A percentile compares a stretch with the other conserved stretches of the same genome.
Conservation (phyloP, 2,797 vertebrate species). For the Squalus acanthias region DNA sequence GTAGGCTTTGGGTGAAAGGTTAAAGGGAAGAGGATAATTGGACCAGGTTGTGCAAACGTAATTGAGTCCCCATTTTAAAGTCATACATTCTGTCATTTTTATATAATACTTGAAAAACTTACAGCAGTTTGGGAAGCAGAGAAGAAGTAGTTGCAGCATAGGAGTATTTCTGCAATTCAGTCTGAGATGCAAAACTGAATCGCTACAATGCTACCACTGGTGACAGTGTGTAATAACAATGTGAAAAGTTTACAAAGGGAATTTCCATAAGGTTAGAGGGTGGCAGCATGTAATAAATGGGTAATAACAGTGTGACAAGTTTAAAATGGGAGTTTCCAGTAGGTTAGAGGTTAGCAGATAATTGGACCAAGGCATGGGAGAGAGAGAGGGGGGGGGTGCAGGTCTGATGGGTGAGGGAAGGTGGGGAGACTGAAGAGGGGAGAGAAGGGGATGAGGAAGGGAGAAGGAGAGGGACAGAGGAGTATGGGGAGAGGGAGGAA, state of each 20-base stretch:
- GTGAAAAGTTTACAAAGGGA: too few relatives aligned
- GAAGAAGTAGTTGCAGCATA: neutral
- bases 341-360: neutral
- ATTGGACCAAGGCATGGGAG: neutral
- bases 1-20: neutral
- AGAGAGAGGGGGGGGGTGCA: too few relatives aligned
- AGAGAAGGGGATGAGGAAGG: neutral
- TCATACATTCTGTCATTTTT: neutral
- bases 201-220: neutral
- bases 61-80: neutral
- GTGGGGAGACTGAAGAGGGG: neutral
- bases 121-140: neutral
- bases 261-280: too few relatives aligned
- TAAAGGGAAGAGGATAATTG: neutral
- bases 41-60: neutral
- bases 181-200: neutral
- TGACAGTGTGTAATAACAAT: neutral
- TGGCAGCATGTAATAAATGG: too few relatives aligned
- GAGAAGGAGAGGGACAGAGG: neutral
- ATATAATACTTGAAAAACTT: neutral
- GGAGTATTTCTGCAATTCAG: neutral
- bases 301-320: neutral
- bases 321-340: neutral
- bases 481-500: neutral
- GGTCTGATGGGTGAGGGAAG: neutral